Base-by-base conservation (phyloP, 2,113 vertebrate species). In the Poeciliopsis turrubarensis region DNA sequence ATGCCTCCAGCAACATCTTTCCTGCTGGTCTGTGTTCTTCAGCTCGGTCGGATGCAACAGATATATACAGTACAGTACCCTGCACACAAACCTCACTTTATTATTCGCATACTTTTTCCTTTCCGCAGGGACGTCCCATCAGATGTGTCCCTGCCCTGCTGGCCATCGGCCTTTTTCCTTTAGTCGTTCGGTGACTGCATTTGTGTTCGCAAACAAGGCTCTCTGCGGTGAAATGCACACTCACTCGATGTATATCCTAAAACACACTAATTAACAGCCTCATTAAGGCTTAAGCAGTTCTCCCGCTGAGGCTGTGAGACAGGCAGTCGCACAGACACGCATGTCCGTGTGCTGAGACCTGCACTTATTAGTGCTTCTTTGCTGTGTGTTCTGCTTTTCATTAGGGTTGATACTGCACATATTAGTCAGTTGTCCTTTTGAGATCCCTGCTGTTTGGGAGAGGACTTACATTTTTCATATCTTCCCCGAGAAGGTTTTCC, bases 191-290 rank as follows among this genome's bases (percentile, higher is more conserved):
- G 75, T 12, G 26, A 29, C 39, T 68, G 60, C 70, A 76, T 54
- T 14, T 72, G 60, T 79, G 44, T 77, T 60, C 12, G 57, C 71
- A 51, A 44, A 70, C 41, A 62, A 69, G 70, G 68, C 37, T 61
- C 75, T 82, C 64, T 74, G 73, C 65, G 79, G 82, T 84, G 78
- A 82, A 85, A 81, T 67, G 84, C 81, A 91, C 66, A 86, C 84
- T 92, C 82, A 83, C 89, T 89, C 90, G 82, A 89, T 77, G 79
- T 88, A 86, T 87, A 91, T 87, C 88, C 82, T 90, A 90, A 91
- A 82, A 80, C 79, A 86, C 83, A 89, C 87, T 93, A 92, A 94
- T 94, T 93, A 93, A 92, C 91, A 93, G 80, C 73, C 92, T 90
- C 82, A 73, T 94, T 93, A 94, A 81, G 84, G 81, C 85, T 92